phyloP scores from a whole-genome alignment of 2,888 invertebrate species.

The Aporophyla nigra region DNA sequence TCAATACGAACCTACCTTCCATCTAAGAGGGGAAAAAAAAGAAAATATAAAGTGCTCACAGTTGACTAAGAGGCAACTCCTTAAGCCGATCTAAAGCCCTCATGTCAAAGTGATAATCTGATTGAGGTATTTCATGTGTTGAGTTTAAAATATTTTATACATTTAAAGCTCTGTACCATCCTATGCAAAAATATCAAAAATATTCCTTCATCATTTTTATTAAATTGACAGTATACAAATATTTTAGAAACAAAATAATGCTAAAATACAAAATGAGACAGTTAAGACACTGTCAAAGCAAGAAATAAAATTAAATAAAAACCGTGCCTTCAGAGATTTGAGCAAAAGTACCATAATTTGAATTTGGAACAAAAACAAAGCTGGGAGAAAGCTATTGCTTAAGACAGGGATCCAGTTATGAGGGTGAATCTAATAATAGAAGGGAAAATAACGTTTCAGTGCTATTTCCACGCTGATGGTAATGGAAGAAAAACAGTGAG shows the following conservation, averaged over 20 bases:
- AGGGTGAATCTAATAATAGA: slow-evolving; percentile 49
- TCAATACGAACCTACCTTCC: background rate
- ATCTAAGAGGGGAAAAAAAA: background rate
- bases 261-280: slow-evolving; percentile 4
- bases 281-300: slow-evolving; percentile 11
- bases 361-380: slow-evolving; percentile 45
- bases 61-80: background rate
- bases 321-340: slow-evolving; percentile 25
- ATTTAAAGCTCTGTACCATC: background rate
- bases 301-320: slow-evolving; percentile 16
- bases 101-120: slow-evolving; percentile 18
- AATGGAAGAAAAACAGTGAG: slow-evolving; percentile 30
- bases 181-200: background rate
- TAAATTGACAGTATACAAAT: background rate
- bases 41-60: background rate
- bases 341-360: slow-evolving; percentile 30
- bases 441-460: slow-evolving; percentile 35
- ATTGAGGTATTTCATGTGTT: background rate
- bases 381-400: slow-evolving; percentile 1
- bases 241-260: background rate
- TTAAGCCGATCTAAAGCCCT: too few relatives aligned
- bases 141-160: background rate
- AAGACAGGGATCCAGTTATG: slow-evolving; percentile 37
- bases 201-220: background rate
- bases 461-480: slow-evolving; percentile 11